phyloP scores from a whole-genome alignment of 1,140 invertebrate species.

The Hycleus phaleratus region DNA sequence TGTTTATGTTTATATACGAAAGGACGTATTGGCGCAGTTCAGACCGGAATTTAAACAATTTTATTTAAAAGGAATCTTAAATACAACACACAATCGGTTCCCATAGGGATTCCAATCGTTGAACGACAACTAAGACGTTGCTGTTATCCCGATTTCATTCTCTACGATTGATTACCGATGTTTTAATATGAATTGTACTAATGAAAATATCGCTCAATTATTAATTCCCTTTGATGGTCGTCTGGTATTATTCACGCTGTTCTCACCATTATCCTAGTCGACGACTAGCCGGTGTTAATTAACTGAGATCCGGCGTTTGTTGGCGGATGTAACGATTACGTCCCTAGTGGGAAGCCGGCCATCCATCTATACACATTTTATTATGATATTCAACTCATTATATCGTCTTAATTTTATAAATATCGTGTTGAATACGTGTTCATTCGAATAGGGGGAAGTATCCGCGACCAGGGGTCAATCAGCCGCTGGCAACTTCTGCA shows the following conservation, averaged over 20 bases:
- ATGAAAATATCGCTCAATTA: background rate
- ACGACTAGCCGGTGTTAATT: conserved; percentile 14
- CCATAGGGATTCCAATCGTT: no score
- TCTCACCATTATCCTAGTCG: conserved; percentile 6
- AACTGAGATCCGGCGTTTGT: conserved; percentile 17
- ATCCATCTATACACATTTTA: background rate
- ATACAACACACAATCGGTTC: no score
- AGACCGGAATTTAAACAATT: no score
- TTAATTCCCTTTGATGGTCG: background rate
- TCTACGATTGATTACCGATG: background rate
- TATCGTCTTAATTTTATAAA: no score
- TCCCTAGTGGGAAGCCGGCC: conserved; percentile 9
- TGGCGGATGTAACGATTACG: conserved; percentile 15
- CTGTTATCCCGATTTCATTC: conserved; percentile 1
- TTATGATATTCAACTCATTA: no score
- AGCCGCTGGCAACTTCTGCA: conserved; percentile 9
- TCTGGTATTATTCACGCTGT: background rate
- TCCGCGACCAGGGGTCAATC: conserved; percentile 11
- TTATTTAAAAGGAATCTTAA: no score
- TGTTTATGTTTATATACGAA: no score
- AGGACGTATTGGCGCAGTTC: no score
- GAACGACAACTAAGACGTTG: background rate
- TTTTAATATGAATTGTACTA: background rate
- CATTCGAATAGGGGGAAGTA: background rate
- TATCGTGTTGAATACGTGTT: no score